phyloP scores from a whole-genome alignment of 2,797 vertebrate genomes.

The Gymnocypris eckloni region DNA sequence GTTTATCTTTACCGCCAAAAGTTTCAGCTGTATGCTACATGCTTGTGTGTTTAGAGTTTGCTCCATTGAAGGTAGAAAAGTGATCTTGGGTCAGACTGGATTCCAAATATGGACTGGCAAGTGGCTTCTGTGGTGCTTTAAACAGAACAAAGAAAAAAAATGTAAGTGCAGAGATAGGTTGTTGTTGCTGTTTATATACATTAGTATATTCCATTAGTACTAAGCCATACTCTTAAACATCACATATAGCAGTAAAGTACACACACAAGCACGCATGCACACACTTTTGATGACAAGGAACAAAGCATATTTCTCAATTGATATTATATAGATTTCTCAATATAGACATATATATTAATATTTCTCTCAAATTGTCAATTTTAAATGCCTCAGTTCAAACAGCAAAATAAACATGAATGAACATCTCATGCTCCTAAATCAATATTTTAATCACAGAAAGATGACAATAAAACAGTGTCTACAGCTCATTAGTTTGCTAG shows the following conservation, averaged over 20 bases:
- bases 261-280: no score
- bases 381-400: no score
- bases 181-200: background rate
- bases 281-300: no score
- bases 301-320: no score
- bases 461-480: no score
- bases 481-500: no score
- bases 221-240: background rate
- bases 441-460: no score
- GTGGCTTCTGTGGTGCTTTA: slow-evolving; percentile 75
- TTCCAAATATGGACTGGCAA: slow-evolving; percentile 71
- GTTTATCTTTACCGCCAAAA: background rate
- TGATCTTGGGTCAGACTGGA: slow-evolving; percentile 66
- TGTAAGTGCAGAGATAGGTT: no score
- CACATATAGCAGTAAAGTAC: background rate
- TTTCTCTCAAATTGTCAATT: background rate
- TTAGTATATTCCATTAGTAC: background rate
- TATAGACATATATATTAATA: no score
- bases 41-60: slow-evolving; percentile 71
- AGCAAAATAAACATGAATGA: no score
- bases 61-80: slow-evolving; percentile 63
- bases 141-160: background rate
- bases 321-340: background rate
- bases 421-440: no score
- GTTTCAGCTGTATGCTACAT: slow-evolving; percentile 54